phyloP scores from a whole-genome alignment of 2,797 vertebrate genomes.

The Mormyrus proboscirostris region DNA sequence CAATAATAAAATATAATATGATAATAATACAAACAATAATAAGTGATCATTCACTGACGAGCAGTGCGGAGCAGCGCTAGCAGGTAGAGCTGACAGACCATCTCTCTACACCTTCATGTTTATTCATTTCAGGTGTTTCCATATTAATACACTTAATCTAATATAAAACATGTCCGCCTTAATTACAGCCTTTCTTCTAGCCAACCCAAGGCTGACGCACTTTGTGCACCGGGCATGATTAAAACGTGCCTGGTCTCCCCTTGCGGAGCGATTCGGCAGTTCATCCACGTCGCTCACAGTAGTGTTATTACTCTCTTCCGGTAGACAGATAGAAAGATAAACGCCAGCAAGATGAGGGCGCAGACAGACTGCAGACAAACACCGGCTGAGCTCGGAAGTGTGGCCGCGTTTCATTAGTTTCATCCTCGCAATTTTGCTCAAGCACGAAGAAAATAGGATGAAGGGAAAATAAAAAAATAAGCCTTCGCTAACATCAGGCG shows the following conservation, averaged over 20 bases:
- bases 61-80: not conserved
- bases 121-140: constrained; percentile 61
- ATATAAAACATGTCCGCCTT: constrained; percentile 57
- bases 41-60: constrained; percentile 21
- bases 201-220: constrained; percentile 30
- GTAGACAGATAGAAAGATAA: constrained; percentile 23
- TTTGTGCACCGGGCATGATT: constrained; percentile 35
- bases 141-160: constrained; percentile 63
- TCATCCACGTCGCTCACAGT: constrained; percentile 27
- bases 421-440: constrained; percentile 7
- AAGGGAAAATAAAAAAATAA: constrained; percentile 26
- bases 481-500: not conserved
- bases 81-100: constrained; percentile 20
- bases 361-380: constrained; percentile 38
- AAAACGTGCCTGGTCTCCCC: constrained; percentile 28
- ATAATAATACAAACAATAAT: constrained; percentile 22
- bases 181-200: constrained; percentile 55
- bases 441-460: constrained; percentile 7
- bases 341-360: not conserved
- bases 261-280: constrained; percentile 21
- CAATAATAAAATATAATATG: not conserved
- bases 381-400: constrained; percentile 23
- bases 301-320: constrained; percentile 22
- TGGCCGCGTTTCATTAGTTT: constrained; percentile 20
- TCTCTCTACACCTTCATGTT: constrained; percentile 48